Base-by-base conservation (phyloP, 2,888 invertebrate species). In the Serrognathus titanus region DNA sequence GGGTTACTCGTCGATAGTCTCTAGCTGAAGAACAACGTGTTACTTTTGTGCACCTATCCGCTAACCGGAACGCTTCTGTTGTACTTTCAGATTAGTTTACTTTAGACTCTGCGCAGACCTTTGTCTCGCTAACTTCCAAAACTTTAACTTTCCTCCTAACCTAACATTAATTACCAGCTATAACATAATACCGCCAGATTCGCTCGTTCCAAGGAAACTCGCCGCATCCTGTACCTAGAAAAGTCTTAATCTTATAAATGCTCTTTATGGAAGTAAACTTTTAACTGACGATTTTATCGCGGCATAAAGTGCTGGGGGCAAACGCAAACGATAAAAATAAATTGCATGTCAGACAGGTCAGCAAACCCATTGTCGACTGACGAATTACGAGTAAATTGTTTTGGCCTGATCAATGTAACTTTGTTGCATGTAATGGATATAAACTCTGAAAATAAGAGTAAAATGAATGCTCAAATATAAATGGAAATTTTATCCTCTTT, bases 111-210 rank as follows among this genome's bases (percentile, higher is more conserved):
- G 10, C 11, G 38, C 16, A 43, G 43, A 43, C 43, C 43, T 43
- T 43, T 11, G 43, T 43, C 43, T 43, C 9, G 43, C 43, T 13
- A 43, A 43, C 43, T 11, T 16, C 43, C 12, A 9, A 43, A 54
- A 54, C 48, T 53, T 53, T 47, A 53, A 53, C 53, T 53, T 41
- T 24, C 16, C 54, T 49, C 41, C 46, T 53, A 53, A 53, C 57
- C 57, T 53, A 53, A 53, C 57, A 57, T 57, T 57, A 57, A 57
- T 57, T 57, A 57, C 53, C 40, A 40, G 40, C 40, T 40, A 40
- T 12, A 40, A 40, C 40, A 40, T 40, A 40, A 40, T 20, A 20
- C n/a, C 12, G 43, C 12, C 12, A 43, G 43, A 43, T 43, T 43
- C 43, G 20, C 43, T 43, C 13, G 11, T 40, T 11, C 40, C 40